phyloP scores from a whole-genome alignment of 2,113 vertebrate species.

The Ictalurus furcatus region DNA sequence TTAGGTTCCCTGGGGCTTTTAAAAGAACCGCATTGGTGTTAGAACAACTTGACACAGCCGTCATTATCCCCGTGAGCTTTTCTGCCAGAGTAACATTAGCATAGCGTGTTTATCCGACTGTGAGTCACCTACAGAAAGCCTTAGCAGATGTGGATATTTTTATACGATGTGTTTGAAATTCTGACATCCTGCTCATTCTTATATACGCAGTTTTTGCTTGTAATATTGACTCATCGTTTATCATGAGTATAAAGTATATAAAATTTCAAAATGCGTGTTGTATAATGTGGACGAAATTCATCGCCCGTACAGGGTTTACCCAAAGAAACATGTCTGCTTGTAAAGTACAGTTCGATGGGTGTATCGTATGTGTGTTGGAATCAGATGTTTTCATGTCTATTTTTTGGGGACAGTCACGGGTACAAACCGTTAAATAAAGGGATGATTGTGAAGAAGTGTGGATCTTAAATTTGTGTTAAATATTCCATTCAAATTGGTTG shows the following conservation, averaged over 20 bases:
- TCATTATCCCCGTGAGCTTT: not conserved
- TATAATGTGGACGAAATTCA: not conserved
- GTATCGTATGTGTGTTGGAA: not conserved
- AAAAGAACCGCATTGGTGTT: not conserved
- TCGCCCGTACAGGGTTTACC: not conserved
- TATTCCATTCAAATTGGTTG: not conserved
- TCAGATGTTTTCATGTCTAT: conserved; percentile 21
- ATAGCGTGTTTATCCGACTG: not conserved
- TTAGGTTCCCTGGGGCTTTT: conserved; percentile 6
- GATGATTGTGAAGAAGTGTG: conserved; percentile 18
- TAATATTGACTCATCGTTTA: not conserved
- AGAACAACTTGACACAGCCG: not conserved
- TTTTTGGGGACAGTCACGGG: conserved; percentile 2
- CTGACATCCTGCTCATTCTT: conserved; percentile 3
- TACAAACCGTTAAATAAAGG: conserved; percentile 30
- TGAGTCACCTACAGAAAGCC: not conserved
- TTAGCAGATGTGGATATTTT: conserved; percentile 37
- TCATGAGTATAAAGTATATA: not conserved
- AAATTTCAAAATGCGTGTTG: not conserved
- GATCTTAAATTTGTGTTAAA: not conserved
- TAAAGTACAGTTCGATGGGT: conserved; percentile 10
- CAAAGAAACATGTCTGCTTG: conserved; percentile 16
- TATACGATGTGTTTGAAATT: conserved; percentile 26
- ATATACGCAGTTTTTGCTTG: conserved; percentile 22
- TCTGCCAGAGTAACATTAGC: not conserved